Evolutionary conservation across 92 coral and sea anemone genomes (phyloP).

Genomic region (Epizoanthus stellaris): DNA sequence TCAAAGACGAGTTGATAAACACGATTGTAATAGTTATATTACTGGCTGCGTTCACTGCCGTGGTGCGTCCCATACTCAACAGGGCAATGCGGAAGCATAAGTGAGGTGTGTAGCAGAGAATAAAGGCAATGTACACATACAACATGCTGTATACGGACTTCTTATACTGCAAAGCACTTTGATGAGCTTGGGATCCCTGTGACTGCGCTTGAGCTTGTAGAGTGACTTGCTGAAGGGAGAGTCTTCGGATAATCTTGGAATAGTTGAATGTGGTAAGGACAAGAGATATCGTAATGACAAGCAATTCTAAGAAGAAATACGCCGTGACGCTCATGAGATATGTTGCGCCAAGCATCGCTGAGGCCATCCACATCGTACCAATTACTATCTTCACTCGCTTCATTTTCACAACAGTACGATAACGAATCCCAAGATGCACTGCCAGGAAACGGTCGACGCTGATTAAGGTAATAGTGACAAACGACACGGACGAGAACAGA

Average conservation of each 20-base stretch:
- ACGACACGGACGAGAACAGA: too few species aligned
- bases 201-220: slow-evolving; percentile 13
- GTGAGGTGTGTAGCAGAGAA: slow-evolving; percentile 23
- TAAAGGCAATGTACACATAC: slow-evolving; percentile 27
- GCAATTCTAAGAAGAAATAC: slow-evolving; percentile 16
- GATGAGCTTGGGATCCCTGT: not conserved
- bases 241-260: slow-evolving; percentile 12
- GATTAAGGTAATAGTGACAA: too few species aligned
- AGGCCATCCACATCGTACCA: slow-evolving; percentile 1
- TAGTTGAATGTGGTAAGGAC: slow-evolving; percentile 26
- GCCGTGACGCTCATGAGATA: slow-evolving; percentile 20
- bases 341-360: slow-evolving; percentile 9
- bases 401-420: slow-evolving; percentile 16
- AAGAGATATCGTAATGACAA: slow-evolving; percentile 25
- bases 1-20: slow-evolving; percentile 32
- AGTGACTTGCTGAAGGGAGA: slow-evolving; percentile 6
- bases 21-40: slow-evolving; percentile 24
- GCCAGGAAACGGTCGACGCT: too few species aligned
- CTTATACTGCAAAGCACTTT: not conserved
- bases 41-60: slow-evolving; percentile 31
- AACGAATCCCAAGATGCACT: slow-evolving; percentile 13
- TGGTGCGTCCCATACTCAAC: slow-evolving; percentile 28
- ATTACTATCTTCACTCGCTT: slow-evolving; percentile 12
- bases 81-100: slow-evolving; percentile 31
- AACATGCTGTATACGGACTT: slow-evolving; percentile 39